Conservation (phyloP, 1,140 invertebrate genomes). For the Listronotus oregonensis region DNA sequence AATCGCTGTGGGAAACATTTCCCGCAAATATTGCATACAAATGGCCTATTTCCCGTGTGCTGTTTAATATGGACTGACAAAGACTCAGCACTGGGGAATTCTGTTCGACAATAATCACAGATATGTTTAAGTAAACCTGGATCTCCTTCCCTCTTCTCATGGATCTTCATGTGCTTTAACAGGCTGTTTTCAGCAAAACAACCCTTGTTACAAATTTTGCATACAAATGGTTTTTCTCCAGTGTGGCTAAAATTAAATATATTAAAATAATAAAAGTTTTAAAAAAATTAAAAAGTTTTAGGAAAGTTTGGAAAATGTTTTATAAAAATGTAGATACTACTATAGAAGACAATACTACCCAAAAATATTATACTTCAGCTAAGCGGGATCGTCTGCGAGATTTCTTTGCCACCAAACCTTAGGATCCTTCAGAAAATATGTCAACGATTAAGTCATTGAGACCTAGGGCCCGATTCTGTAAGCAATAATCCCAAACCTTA, state of each 20-base stretch:
- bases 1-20: slow-evolving; percentile 66
- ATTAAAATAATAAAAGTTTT: slow-evolving; percentile 10
- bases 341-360: too few species aligned
- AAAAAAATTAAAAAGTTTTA: too few species aligned
- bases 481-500: too few species aligned
- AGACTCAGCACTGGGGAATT: slow-evolving; percentile 58
- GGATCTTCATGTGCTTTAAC: slow-evolving; percentile 56
- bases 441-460: too few species aligned
- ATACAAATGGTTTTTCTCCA: slow-evolving; percentile 67
- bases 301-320: too few species aligned
- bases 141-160: slow-evolving; percentile 55
- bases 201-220: slow-evolving; percentile 64
- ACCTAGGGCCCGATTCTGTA: too few species aligned
- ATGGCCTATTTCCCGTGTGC: slow-evolving; percentile 60
- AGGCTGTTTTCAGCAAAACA: slow-evolving; percentile 61
- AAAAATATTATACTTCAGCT: too few species aligned
- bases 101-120: slow-evolving; percentile 55
- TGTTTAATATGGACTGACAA: slow-evolving; percentile 59
- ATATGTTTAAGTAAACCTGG: slow-evolving; percentile 53
- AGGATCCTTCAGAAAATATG: too few species aligned
- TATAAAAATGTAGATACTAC: too few species aligned
- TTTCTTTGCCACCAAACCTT: too few species aligned
- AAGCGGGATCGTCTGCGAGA: too few species aligned
- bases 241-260: slow-evolving; percentile 60
- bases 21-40: slow-evolving; percentile 60